Base-by-base conservation (phyloP, 30 jellyfish, hydroid and myxozoan genomes). In the Nemopilema nomurai region DNA sequence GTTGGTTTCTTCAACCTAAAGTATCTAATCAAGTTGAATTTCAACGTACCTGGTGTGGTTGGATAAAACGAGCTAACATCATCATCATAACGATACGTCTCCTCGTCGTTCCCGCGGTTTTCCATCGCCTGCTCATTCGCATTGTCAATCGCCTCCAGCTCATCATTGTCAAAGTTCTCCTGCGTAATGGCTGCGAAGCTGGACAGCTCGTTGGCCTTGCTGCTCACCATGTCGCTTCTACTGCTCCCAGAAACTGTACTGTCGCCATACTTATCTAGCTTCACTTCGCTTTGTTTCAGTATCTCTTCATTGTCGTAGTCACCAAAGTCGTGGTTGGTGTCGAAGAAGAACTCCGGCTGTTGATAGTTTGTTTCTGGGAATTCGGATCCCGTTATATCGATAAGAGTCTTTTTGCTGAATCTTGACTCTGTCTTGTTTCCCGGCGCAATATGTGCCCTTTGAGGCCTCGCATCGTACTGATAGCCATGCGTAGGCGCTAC, bases 351-450 rank as follows among this genome's bases (percentile, higher is more conserved):
- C 64, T 84, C 93, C 79, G 77, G 93, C 41, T 75, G 86, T 65
- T 73, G 93, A 51, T 73, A 84, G 72, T 84, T 84, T 13, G 87
- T 84, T 57, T 73, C 87, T 17, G 93, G 93, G 77, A 84, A 84
- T 30, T 84, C 93, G 8, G 93, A 84, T 51, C 93, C 93, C n/a
- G 93, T 84, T 7, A 84, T 84, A 66, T 84, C 93, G 19, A 84
- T 84, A 26, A 84, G 70, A 1, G 93, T 84, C 28, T 84, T 84
- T 69, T 84, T 84, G 17, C 93, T 74, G 52, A 75, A 29, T 1
- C 52, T 26, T 23, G 82, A 51, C 24, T 6, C 49, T n/a, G 78
- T 84, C 79, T 49, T 6, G 28, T 51, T 82, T 19, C 64, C 86
- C 4, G 28, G 21, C 22, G 49, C 51, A 41, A 41, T 41, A 6